Evolutionary conservation across 1,140 invertebrate genomes (phyloP).

Genomic region (Drosophila sproati): DNA sequence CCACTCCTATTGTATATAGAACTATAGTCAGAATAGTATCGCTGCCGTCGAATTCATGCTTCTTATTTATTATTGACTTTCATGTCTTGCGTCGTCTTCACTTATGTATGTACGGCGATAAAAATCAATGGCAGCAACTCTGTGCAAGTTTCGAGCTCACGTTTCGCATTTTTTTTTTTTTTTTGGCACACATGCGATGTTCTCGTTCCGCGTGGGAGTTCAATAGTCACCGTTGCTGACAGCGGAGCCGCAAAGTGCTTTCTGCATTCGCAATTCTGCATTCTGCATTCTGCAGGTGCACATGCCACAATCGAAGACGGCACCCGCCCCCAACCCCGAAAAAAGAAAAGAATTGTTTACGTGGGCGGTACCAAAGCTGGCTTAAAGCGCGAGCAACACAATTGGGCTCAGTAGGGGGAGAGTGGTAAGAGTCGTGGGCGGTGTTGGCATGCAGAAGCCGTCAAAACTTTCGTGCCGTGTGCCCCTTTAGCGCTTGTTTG

Average conservation of each 20-base stretch:
- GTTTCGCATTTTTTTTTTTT: conserved; percentile 35
- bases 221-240: conserved; percentile 49
- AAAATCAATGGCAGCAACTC: conserved; percentile 76
- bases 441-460: conserved; percentile 43
- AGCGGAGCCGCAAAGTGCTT: conserved; percentile 46
- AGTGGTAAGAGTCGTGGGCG: not conserved
- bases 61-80: conserved; percentile 43
- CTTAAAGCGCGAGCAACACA: conserved; percentile 59
- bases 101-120: conserved; percentile 41
- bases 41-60: conserved; percentile 9
- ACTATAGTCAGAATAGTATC: conserved; percentile 1
- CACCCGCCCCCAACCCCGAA: not conserved
- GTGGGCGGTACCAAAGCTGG: conserved; percentile 57
- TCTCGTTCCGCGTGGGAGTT: conserved; percentile 59
- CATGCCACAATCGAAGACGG: conserved; percentile 23
- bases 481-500: conserved; percentile 67
- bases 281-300: conserved; percentile 65
- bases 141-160: conserved; percentile 36
- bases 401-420: conserved; percentile 41
- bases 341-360: conserved; percentile 9
- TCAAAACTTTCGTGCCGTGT: conserved; percentile 62
- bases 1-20: not conserved
- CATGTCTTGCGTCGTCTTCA: conserved; percentile 38
- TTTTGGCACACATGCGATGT: conserved; percentile 75
- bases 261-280: conserved; percentile 17